A percentile compares a stretch with the other conserved stretches of the same genome.
Conservation (phyloP, 2,888 invertebrate species). For the Apamea monoglypha region DNA sequence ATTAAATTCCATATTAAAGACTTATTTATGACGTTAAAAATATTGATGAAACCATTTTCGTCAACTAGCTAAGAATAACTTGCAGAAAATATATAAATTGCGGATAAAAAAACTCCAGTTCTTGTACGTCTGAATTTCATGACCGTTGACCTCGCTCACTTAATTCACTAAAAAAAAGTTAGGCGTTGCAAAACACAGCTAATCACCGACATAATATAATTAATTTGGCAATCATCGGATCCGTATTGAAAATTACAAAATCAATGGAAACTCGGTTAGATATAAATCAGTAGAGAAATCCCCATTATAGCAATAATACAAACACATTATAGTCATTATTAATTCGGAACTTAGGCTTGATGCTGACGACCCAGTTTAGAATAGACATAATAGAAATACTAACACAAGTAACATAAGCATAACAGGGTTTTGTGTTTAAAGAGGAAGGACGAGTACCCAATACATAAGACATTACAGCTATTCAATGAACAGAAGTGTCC, state of each 20-base stretch:
- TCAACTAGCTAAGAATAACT: background rate
- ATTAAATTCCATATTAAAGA: background rate
- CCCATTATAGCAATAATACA: conserved; percentile 17
- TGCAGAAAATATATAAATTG: background rate
- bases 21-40: background rate
- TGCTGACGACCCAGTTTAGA: conserved; percentile 28
- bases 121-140: background rate
- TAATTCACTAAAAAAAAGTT: conserved; percentile 5
- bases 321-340: conserved; percentile 22
- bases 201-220: conserved; percentile 51
- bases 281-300: conserved; percentile 56
- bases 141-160: conserved; percentile 4
- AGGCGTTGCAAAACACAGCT: conserved; percentile 22
- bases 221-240: conserved; percentile 33
- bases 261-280: conserved; percentile 42
- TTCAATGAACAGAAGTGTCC: conserved; percentile 52
- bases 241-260: conserved; percentile 41
- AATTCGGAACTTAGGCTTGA: conserved; percentile 29
- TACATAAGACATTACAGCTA: conserved; percentile 43
- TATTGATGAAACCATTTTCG: background rate
- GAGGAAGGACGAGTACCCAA: conserved; percentile 32
- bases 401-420: conserved; percentile 2
- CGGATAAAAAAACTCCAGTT: background rate
- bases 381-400: conserved; percentile 23
- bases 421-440: conserved; percentile 37